phyloP scores from a whole-genome alignment of 2,113 vertebrate genomes.

The Hylia prasina region DNA sequence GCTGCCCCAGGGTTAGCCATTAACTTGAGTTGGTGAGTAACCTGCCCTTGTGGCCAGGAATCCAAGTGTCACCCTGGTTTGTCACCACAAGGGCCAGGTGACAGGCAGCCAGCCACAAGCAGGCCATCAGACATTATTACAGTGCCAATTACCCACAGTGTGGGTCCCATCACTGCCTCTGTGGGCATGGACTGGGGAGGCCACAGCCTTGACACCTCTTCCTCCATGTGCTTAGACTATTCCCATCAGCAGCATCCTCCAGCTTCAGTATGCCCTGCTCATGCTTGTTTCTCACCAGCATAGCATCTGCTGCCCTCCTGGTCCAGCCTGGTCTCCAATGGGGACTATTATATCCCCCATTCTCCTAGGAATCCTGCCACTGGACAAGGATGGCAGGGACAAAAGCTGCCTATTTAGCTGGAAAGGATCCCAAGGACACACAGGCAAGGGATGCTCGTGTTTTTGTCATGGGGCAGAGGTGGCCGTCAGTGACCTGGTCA shows the following conservation, averaged over 20 bases:
- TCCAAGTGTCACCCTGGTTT: not conserved
- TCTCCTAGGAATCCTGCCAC: not conserved
- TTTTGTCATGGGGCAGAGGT: not conserved
- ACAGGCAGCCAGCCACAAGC: not conserved
- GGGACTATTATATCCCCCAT: accelerated
- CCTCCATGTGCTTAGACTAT: not conserved
- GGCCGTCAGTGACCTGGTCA: not conserved
- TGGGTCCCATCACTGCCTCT: not conserved
- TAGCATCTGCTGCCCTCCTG: not conserved
- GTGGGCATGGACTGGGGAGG: not conserved
- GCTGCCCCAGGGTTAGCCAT: slow-evolving; percentile 49
- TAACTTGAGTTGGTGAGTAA: slow-evolving; percentile 63
- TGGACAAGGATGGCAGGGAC: not conserved
- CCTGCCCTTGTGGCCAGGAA: slow-evolving; percentile 20
- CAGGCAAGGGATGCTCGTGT: not conserved
- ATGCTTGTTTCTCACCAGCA: not conserved
- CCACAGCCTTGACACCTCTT: not conserved
- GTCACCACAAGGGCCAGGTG: not conserved
- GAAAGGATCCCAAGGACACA: not conserved
- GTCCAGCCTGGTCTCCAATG: not conserved
- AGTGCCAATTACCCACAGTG: not conserved
- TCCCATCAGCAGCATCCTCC: not conserved
- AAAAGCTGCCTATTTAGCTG: not conserved
- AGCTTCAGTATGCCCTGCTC: not conserved
- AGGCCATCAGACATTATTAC: not conserved